phyloP scores from a whole-genome alignment of 1,140 invertebrate genomes.

The Drosophila littoralis region DNA sequence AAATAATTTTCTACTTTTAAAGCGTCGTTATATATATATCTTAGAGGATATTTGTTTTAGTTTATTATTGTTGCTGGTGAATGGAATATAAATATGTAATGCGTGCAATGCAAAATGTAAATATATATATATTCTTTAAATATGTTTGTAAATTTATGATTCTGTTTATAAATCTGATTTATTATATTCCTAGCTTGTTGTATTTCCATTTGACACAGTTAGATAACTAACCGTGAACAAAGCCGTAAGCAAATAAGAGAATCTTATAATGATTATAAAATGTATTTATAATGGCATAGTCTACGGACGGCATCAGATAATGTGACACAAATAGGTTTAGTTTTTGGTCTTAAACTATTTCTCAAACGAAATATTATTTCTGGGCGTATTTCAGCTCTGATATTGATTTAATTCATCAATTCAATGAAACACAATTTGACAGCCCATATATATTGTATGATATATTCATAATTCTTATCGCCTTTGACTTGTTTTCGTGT shows the following conservation, averaged over 20 bases:
- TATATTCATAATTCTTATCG: slow-evolving; percentile 51
- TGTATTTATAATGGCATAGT: neutral
- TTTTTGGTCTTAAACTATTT: neutral
- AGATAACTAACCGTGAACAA: neutral
- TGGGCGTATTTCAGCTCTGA: slow-evolving; percentile 2
- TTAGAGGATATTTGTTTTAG: too few species aligned
- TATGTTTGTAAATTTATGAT: neutral
- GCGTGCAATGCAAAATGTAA: too few species aligned
- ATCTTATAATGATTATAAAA: neutral
- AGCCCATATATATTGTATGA: slow-evolving; percentile 2
- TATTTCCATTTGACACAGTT: slow-evolving; percentile 5
- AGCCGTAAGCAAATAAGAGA: neutral
- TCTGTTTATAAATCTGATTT: too few species aligned
- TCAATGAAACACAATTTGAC: slow-evolving; percentile 10
- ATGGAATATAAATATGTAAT: too few species aligned
- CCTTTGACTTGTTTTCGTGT: slow-evolving; percentile 54
- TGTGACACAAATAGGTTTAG: too few species aligned
- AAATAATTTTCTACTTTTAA: too few species aligned
- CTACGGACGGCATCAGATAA: neutral
- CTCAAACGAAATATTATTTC: neutral
- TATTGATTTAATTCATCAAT: slow-evolving; percentile 10
- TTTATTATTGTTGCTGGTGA: too few species aligned
- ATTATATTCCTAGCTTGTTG: neutral
- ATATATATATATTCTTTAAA: too few species aligned
- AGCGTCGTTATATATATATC: too few species aligned